These are phyloP conservation scores for Rhinophrynus dorsalis DNA, from an alignment of 2,797 vertebrate genomes.

Conservation along the genomic window DNA sequence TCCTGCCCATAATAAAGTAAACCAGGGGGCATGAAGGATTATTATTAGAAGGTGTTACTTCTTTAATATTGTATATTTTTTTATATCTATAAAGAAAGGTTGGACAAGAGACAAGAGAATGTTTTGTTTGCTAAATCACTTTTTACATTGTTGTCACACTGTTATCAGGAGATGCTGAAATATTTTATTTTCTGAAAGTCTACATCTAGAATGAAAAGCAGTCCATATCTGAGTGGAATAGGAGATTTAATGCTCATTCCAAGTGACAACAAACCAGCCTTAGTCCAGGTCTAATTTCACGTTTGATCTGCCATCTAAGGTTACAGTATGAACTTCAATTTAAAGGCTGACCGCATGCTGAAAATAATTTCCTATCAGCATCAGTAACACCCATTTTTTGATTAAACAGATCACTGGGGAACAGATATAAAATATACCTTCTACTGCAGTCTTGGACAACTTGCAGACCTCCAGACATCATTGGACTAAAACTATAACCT, in stretches of 20 bases:
- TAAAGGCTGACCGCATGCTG: constrained; percentile 15
- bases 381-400: constrained; percentile 1
- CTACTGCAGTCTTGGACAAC: background rate
- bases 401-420: constrained; percentile 11
- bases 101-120: background rate
- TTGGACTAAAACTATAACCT: too few species aligned
- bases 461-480: too few species aligned
- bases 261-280: background rate
- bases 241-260: background rate
- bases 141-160: background rate
- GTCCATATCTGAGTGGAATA: background rate
- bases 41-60: too few species aligned
- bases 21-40: too few species aligned
- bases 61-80: too few species aligned
- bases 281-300: constrained; percentile 25
- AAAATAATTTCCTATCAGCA: constrained; percentile 7
- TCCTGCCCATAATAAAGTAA: too few species aligned
- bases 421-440: background rate
- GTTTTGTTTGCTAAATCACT: background rate
- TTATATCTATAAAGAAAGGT: background rate
- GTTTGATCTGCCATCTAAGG: constrained; percentile 14
- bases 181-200: background rate
- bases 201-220: background rate
- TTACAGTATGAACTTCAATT: constrained; percentile 28
- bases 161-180: background rate